Evolutionary conservation across 1,140 invertebrate genomes (phyloP).

Genomic region (Popillia japonica): DNA sequence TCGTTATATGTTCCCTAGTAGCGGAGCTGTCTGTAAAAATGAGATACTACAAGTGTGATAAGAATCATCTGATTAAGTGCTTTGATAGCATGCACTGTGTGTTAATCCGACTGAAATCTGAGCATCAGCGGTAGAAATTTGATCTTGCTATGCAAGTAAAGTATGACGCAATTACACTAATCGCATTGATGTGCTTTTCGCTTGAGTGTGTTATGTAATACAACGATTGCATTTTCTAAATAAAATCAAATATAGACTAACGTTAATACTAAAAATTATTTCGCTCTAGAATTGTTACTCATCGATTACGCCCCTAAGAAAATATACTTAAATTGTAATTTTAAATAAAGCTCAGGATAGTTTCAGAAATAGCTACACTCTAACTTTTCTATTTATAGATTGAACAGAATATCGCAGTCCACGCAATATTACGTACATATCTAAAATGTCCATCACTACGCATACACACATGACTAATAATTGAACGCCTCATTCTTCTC

Average conservation of each 20-base stretch:
- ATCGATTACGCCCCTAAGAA: no score
- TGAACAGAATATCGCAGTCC: neutral
- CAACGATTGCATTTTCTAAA: no score
- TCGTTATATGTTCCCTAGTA: neutral
- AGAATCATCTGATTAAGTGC: slow-evolving; percentile 49
- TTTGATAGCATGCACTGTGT: slow-evolving; percentile 47
- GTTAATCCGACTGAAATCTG: slow-evolving; percentile 50
- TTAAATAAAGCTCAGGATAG: neutral
- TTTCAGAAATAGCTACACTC: neutral
- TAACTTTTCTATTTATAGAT: neutral
- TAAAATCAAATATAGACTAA: no score
- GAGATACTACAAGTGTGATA: slow-evolving; percentile 18
- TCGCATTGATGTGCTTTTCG: neutral
- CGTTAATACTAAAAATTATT: no score
- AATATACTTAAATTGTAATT: no score
- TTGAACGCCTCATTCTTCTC: slow-evolving; percentile 42
- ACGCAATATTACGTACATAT: neutral
- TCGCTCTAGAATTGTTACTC: no score
- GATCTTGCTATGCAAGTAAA: slow-evolving; percentile 42
- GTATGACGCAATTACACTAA: slow-evolving; percentile 3
- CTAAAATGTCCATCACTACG: slow-evolving; percentile 8
- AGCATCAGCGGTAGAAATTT: slow-evolving; percentile 47
- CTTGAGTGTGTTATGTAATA: neutral
- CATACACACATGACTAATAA: slow-evolving; percentile 41
- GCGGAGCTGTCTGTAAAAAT: slow-evolving; percentile 6